A percentile compares a stretch with the other conserved stretches of the same genome.
Conservation (phyloP, 2,888 invertebrate species). For the Lottia gigantea region DNA sequence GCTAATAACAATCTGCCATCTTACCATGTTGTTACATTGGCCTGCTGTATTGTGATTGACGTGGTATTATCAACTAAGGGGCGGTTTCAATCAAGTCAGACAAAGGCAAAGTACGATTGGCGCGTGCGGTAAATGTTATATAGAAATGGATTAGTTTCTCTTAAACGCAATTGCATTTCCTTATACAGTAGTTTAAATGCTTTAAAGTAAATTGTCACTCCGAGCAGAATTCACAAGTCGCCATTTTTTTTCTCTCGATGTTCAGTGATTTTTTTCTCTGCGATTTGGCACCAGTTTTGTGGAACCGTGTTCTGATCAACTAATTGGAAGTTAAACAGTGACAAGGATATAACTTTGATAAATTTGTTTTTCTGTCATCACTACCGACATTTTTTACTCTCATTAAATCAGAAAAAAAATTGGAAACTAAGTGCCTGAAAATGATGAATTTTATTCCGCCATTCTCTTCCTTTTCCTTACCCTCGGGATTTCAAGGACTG, state of each 20-base stretch:
- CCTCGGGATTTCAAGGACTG: background rate
- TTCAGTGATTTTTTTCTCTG: too few species aligned
- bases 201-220: background rate
- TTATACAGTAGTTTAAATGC: background rate
- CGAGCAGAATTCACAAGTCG: too few species aligned
- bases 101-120: slow-evolving; percentile 3
- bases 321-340: too few species aligned
- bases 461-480: background rate
- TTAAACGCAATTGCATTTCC: slow-evolving; percentile 8
- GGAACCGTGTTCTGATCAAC: too few species aligned
- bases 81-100: slow-evolving; percentile 2
- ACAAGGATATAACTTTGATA: too few species aligned
- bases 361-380: too few species aligned
- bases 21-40: slow-evolving; percentile 5
- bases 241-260: too few species aligned
- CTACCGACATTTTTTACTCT: too few species aligned
- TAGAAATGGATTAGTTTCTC: slow-evolving; percentile 6
- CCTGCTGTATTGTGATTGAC: background rate
- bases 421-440: background rate
- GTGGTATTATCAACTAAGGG: background rate
- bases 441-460: slow-evolving; percentile 7
- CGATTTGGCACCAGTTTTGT: too few species aligned
- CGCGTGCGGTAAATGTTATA: slow-evolving; percentile 8
- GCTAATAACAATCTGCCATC: too few species aligned
- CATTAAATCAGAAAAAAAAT: background rate